These are phyloP conservation scores for Apaloderma vittatum DNA, from an alignment of 2,113 vertebrate species.

Conservation along the genomic window DNA sequence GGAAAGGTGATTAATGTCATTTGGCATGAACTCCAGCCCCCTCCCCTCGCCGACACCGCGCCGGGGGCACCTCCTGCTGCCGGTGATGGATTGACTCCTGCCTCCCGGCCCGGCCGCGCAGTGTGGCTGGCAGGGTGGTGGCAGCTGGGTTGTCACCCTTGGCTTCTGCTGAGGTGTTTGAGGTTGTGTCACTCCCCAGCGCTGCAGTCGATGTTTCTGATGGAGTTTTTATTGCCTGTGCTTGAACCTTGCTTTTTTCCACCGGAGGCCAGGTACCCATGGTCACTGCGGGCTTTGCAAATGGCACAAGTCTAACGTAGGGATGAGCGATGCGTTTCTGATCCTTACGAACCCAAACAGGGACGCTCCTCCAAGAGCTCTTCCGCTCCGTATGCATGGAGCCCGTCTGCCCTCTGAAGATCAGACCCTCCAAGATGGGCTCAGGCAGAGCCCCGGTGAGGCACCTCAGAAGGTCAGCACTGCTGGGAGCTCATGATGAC, in stretches of 20 bases:
- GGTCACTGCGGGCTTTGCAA: neutral
- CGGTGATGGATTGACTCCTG: conserved; percentile 1
- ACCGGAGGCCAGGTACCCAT: neutral
- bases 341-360: rapidly evolving
- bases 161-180: neutral
- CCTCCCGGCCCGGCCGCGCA: neutral
- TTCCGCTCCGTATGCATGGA: neutral
- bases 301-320: rapidly evolving
- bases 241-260: neutral
- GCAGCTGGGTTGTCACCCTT: neutral
- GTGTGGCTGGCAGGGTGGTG: neutral
- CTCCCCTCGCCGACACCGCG: neutral
- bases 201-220: neutral
- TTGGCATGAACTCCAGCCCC: conserved; percentile 59
- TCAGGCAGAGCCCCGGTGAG: neutral
- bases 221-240: neutral
- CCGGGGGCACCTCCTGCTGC: neutral
- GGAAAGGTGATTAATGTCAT: conserved; percentile 86
- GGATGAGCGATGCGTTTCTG: rapidly evolving
- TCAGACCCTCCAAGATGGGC: rapidly evolving
- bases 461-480: too few relatives aligned
- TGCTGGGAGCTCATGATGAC: neutral
- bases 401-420: neutral
- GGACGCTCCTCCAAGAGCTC: neutral
- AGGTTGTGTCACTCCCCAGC: neutral